Base-by-base conservation (phyloP, 2,888 invertebrate species). In the Eupeodes luniger region DNA sequence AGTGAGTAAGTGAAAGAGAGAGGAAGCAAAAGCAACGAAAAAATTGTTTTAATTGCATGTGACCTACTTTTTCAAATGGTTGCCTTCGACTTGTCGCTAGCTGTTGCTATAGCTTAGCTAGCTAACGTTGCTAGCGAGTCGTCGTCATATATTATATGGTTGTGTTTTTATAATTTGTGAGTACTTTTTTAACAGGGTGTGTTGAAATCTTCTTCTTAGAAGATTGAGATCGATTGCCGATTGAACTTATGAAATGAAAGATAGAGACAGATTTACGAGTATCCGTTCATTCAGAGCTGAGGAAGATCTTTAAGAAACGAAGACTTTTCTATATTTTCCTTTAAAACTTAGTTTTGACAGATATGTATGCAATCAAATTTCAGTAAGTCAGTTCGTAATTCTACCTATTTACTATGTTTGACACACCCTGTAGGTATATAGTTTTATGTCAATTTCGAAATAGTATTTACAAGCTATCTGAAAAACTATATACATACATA, bases 1-100 rank as follows among this genome's bases (percentile, higher is more conserved):
- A 77, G 80, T 77, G 77, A 84, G 62, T 72, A 57, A 66, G 27
- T 27, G 80, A 77, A 77, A 84, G 62, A 80, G 81, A 74, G 81
- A 77, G 80, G 80, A 80, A 84, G 62, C 80, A 57, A 66, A 75
- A 67, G 57, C 69, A 83, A 76, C 7, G 19, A 69, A 47, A 66
- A 84, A 81, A 80, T 62, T n/a, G 36, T 44, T 81, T 85, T 88
- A 88, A 88, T 88, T 88, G 88, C 81, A 85, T 81, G 85, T 88
- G 88, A 84, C 88, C 88, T 88, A 88, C 69, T 88, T 88, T 88
- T 88, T 81, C 81, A 88, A 85, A 85, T 85, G 77, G 81, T 85
- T 84, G 85, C 77, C 85, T 85, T 78, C 78, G 85, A 80, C 84
- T 87, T 84, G 80, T 47, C 69, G 69, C 36, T 67, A 53, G 27